Evolutionary conservation across 2,888 invertebrate genomes (phyloP), one percentile per base, ranked within the genome.

Genomic region (Atrina japonica): DNA sequence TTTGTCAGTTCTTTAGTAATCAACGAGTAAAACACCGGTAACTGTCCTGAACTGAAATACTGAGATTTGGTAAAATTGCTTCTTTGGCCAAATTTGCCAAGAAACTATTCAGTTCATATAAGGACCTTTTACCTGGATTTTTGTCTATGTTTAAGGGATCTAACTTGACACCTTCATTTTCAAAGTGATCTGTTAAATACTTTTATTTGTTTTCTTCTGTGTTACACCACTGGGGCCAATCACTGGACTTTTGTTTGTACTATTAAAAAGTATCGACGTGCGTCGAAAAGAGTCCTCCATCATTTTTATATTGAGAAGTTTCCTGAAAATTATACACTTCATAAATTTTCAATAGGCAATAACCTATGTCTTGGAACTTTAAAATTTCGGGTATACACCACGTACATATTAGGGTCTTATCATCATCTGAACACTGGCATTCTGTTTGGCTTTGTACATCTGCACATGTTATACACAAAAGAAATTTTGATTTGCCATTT

Each of bases 351-450:
- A 84, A 2, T n/a, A 89, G 74, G 50, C 70, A 66, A 64, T 90
- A 91, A 0, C 87, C 88, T 30, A 74, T 72, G 59, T 77, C 52
- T 0, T 86, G 23, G 6, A 89, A 89, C 69, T 82, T 84, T 29
- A 78, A 11, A 7, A 35, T 35, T 35, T 35, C 35, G 11, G 35
- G 35, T 35, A 35, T 35, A 11, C 35, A 35, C 88, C 86, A 90
- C 1, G 88, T 87, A 9, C 90, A 85, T 0, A 27, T 60, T 3
- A 89, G 65, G 6, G 52, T 58, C 50, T 85, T 73, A 16, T 86
- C 78, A 18, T 71, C 70, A 16, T 83, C 70, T 16, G 66, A 75
- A 68, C 90, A 88, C 2, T 18, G 41, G 65, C 90, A 91, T 1
- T 56, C 27, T 1, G 67, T 47, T 43, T 82, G 74, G 47, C 73